Conservation (phyloP, 2,888 invertebrate species). For the Melikaiella ostensackeni region DNA sequence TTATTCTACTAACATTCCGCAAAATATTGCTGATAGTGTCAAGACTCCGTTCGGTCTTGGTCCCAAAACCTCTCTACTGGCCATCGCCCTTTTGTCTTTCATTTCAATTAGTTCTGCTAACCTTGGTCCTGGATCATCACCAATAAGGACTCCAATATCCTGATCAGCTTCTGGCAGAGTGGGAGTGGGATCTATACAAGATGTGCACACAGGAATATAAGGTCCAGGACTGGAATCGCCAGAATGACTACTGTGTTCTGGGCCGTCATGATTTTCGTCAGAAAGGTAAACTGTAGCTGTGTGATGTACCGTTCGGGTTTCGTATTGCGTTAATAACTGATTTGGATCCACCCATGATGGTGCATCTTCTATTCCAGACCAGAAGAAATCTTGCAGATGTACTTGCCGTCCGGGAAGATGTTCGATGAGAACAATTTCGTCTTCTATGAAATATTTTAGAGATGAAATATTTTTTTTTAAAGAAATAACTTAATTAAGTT, state of each 20-base stretch:
- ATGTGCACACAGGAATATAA: constrained; percentile 59
- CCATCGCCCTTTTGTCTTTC: no score
- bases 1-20: no score
- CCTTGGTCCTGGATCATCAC: constrained; percentile 74
- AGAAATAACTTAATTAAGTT: no score
- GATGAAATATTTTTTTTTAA: no score
- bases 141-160: constrained; percentile 70
- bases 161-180: constrained; percentile 67
- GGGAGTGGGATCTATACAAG: constrained; percentile 72
- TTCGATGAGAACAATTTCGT: constrained; percentile 74
- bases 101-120: constrained; percentile 40
- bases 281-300: constrained; percentile 71
- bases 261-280: constrained; percentile 52
- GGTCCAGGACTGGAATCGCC: constrained; percentile 20
- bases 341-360: constrained; percentile 81
- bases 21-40: no score
- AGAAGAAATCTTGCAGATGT: constrained; percentile 91
- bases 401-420: constrained; percentile 73
- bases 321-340: constrained; percentile 70
- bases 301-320: constrained; percentile 71
- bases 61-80: no score
- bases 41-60: no score
- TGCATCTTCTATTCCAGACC: constrained; percentile 92
- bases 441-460: constrained; percentile 60
- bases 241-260: constrained; percentile 30